A percentile compares a stretch with the other conserved stretches of the same genome.
These are phyloP conservation scores for Ia io DNA, from an alignment of 2,113 vertebrate species.

Conservation along the genomic window DNA sequence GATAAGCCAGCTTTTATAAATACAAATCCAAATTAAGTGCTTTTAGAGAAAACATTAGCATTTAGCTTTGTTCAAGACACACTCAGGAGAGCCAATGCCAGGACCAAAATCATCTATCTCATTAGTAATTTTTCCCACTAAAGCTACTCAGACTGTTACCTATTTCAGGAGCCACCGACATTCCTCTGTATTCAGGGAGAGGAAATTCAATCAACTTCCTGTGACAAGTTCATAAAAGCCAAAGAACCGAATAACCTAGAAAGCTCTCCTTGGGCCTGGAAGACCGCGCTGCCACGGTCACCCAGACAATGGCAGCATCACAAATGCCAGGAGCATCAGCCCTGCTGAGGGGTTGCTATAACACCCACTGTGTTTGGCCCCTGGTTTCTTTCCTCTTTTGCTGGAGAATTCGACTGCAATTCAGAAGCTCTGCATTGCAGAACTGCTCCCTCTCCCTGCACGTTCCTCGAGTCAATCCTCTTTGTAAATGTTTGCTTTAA, in stretches of 20 bases:
- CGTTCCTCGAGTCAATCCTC: slow-evolving; percentile 54
- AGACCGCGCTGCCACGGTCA: not conserved
- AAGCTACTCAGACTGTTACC: not conserved
- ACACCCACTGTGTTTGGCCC: not conserved
- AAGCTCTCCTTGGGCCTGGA: not conserved
- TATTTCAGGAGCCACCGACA: not conserved
- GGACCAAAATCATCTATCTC: not conserved
- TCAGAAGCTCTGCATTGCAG: not conserved
- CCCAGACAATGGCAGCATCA: not conserved
- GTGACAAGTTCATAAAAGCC: slow-evolving; percentile 34
- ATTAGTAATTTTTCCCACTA: not conserved
- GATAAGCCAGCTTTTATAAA: not conserved
- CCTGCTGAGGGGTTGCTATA: not conserved
- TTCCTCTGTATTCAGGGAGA: not conserved
- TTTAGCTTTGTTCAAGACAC: not conserved
- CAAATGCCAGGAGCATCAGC: not conserved
- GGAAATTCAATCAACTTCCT: slow-evolving; percentile 34
- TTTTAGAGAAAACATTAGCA: slow-evolving; percentile 1
- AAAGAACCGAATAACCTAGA: not conserved
- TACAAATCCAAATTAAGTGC: slow-evolving; percentile 31
- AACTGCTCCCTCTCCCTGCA: not conserved
- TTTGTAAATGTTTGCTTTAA: slow-evolving; percentile 70
- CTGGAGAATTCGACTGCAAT: not conserved
- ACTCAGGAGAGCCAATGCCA: not conserved
- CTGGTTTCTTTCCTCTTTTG: not conserved